Base-by-base conservation (phyloP, 23 tunicate genomes). In the Clavelina lepadiformis region DNA sequence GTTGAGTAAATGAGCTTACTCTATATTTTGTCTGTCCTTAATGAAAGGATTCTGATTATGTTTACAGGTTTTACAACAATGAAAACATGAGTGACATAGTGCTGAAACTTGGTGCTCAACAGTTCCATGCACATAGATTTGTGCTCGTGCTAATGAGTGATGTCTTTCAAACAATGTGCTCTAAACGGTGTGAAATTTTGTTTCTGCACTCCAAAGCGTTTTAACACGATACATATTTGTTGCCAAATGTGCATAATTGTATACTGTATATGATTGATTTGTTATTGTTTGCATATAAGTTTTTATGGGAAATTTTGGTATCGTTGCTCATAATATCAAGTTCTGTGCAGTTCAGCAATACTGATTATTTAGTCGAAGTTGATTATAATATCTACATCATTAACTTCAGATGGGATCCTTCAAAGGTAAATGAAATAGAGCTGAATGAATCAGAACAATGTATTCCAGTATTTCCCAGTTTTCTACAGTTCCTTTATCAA, bases 131-230 rank as follows among this genome's bases (percentile, higher is more conserved):
- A 5, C 97, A 89, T 52, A 74, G 65, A 59, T 81, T 89, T 75
- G 89, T 89, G 2, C 65, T 89, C 28, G 70, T 87, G 5, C 73
- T 89, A 7, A 74, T 89, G 83, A 89, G 97, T 63, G 97, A 89
- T 89, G 97, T 89, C 0, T 89, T 89, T 44, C 74, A 68, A 35
- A 72, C 89, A 30, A 76, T 89, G 85, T 89, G 97, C 33, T 89
- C 97, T 25, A 56, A 81, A 62, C 26, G 97, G 66, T 65, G 33
- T 22, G 35, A 21, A 36, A 64, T 64, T 59, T 35, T 23, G 65
- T 22, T 22, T n/a, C n/a, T n/a, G n/a, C n/a, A n/a, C n/a, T n/a
- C n/a, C n/a, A n/a, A n/a, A n/a, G n/a, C n/a, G n/a, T n/a, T n/a
- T n/a, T n/a, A n/a, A n/a, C n/a, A n/a, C n/a, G n/a, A n/a, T n/a